Base-by-base conservation (phyloP, 1,140 invertebrate genomes). In the Rhizoglyphus robini region DNA sequence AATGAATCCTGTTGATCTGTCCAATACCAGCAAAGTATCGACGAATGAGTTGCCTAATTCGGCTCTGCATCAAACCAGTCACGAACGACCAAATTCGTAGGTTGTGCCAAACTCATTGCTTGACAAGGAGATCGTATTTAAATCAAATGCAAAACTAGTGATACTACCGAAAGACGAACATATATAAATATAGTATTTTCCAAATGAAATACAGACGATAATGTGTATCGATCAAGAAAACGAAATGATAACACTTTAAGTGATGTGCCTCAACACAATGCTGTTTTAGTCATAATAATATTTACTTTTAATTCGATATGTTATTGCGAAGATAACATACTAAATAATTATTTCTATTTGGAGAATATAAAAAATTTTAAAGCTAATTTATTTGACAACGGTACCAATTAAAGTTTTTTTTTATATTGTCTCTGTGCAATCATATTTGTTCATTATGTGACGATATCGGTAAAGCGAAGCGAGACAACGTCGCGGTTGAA, bases 201-300 rank as follows among this genome's bases (percentile, higher is more conserved):
- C n/a, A n/a, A 41, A 41, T 11, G 36, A 8, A 41, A 41, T 18
- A 41, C 18, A 8, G 86, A 88, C 69, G 88, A 92, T n/a, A n/a
- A n/a, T n/a, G n/a, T n/a, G 0, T 96, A 91, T 76, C 86, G 87
- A 76, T 84, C 85, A 30, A 85, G 87, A 69, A 86, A 90, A 71
- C 80, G 77, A 77, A 73, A 78, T 41, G 74, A 96, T 96, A 74
- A 79, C 94, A 71, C 93, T 93, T n/a, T 82, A 85, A 20, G 75
- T 96, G 51, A 54, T 54, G 51, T 54, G 51, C 51, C 51, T 54
- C 51, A 54, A 54, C 23, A 25, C 8, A 54, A n/a, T n/a, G n/a
- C n/a, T 54, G 23, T 54, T 54, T 54, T 54, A 54, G 51, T 54
- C 51, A 54, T 54, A 54, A 54, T 54, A 54, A 8, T 27, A 11